Conservation (phyloP, 2,113 vertebrate genomes). For the Rhagologus leucostigma region DNA sequence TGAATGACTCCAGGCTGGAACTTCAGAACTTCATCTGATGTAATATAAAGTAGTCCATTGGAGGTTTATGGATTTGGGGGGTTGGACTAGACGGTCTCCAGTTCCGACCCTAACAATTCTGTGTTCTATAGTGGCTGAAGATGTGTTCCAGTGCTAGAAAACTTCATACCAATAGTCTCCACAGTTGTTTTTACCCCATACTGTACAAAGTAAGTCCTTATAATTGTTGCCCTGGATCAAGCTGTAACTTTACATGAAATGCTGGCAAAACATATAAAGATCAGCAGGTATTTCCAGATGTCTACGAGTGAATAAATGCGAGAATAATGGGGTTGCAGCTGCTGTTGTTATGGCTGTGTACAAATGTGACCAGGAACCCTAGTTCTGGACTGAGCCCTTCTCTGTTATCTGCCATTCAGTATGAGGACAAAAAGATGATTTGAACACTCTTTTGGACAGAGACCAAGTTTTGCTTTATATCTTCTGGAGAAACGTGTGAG, state of each 20-base stretch:
- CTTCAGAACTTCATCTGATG: neutral
- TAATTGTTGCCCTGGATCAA: neutral
- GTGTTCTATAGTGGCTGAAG: neutral
- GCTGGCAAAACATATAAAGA: neutral
- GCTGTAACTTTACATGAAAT: neutral
- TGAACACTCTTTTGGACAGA: neutral
- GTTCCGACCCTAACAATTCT: neutral
- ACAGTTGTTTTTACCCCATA: neutral
- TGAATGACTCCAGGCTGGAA: neutral
- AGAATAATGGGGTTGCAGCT: neutral
- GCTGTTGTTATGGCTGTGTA: neutral
- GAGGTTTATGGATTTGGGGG: neutral
- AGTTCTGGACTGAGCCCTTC: neutral
- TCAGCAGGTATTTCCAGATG: neutral
- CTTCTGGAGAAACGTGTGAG: accelerated
- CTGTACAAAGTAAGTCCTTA: neutral
- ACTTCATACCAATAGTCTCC: neutral
- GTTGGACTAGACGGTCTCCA: neutral
- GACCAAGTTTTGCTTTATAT: neutral
- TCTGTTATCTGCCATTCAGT: neutral
- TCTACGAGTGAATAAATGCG: neutral
- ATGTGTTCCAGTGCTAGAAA: neutral
- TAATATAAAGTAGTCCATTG: neutral
- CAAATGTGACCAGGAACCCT: neutral
- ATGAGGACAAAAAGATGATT: neutral